Conservation (phyloP, 2,113 vertebrate species). For the Ailurus styani region DNA sequence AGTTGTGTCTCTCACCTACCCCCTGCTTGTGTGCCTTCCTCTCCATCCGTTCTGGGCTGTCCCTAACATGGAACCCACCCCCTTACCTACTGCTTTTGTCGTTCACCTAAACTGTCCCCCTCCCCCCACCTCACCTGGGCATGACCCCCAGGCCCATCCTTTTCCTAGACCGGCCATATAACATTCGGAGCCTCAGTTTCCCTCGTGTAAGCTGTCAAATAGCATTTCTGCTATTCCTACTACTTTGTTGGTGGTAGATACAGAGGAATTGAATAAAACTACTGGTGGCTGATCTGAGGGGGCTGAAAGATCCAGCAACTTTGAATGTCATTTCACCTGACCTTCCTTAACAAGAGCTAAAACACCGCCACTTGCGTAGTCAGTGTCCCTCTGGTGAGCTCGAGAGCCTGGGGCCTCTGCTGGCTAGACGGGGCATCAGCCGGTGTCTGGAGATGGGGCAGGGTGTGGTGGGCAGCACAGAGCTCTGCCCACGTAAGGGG, state of each 20-base stretch:
- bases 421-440: neutral
- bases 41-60: neutral
- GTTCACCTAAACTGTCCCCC: neutral
- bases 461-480: neutral
- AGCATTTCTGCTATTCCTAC: neutral
- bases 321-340: neutral
- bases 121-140: neutral
- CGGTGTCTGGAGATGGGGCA: neutral
- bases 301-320: neutral
- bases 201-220: neutral
- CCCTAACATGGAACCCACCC: neutral
- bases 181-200: neutral
- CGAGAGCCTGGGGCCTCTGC: neutral
- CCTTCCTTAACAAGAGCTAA: neutral
- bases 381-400: neutral
- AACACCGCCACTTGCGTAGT: fast-evolving
- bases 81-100: neutral
- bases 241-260: neutral
- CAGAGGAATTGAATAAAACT: neutral
- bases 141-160: neutral
- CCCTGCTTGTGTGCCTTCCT: neutral
- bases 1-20: neutral
- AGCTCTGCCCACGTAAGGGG: neutral
- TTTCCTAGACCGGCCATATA: neutral
- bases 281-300: neutral